A percentile compares a stretch with the other conserved stretches of the same genome.
These are phyloP conservation scores for Heterochromis multidens DNA, from an alignment of 2,113 vertebrate species.

Conservation along the genomic window DNA sequence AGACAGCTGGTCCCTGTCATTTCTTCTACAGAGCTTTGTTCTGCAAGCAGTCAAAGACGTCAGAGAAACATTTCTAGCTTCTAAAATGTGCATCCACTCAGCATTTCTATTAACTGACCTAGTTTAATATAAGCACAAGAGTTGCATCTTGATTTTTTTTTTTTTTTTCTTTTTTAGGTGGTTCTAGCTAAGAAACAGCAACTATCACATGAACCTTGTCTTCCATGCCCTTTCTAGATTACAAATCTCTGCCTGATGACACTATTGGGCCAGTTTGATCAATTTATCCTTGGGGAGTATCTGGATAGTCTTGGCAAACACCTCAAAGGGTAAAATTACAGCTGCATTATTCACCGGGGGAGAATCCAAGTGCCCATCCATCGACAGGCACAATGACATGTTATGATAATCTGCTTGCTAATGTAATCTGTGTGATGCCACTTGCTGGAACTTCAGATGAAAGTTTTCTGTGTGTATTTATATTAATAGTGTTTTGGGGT, in stretches of 20 bases:
- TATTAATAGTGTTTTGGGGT: background rate
- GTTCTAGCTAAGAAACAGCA: background rate
- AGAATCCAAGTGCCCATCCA: background rate
- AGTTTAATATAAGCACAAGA: background rate
- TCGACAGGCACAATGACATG: conserved; percentile 12
- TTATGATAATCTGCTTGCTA: conserved; percentile 20
- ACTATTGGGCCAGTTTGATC: conserved; percentile 44
- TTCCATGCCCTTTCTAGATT: background rate
- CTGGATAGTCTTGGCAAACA: conserved; percentile 28
- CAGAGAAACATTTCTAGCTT: background rate
- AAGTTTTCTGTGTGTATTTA: background rate
- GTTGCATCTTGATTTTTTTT: background rate
- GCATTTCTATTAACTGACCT: background rate
- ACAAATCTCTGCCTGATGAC: background rate
- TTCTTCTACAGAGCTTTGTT: background rate
- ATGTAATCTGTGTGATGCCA: conserved; percentile 21
- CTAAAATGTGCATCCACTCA: background rate
- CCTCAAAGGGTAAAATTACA: conserved; percentile 11
- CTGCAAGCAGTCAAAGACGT: background rate
- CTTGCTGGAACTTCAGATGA: background rate
- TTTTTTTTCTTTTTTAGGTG: background rate
- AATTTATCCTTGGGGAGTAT: conserved; percentile 8
- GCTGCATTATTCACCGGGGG: background rate
- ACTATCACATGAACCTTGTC: background rate
- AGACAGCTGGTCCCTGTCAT: conserved; percentile 58